phyloP scores from a whole-genome alignment of 2,113 vertebrate species.

The Cochlearius cochlearius region DNA sequence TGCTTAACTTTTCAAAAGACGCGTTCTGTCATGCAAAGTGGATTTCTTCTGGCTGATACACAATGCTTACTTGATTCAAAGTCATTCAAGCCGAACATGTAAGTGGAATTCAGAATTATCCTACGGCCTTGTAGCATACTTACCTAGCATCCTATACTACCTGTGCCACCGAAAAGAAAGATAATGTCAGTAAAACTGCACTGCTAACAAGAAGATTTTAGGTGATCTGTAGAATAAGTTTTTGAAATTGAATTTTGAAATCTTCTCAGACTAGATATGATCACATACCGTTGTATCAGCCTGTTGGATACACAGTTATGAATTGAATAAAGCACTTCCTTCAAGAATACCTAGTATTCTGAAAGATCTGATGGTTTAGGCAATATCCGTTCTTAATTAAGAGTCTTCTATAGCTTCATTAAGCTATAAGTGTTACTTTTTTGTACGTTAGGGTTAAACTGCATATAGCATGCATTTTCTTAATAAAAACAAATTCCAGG shows the following conservation, averaged over 20 bases:
- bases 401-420: background rate
- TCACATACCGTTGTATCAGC: background rate
- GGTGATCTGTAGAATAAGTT: background rate
- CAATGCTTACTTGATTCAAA: background rate
- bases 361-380: background rate
- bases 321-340: background rate
- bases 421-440: background rate
- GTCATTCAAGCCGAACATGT: background rate
- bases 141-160: background rate
- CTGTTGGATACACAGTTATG: background rate
- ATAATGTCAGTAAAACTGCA: background rate
- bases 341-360: background rate
- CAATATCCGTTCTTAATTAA: background rate
- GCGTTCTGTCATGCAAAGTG: background rate
- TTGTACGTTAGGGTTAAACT: background rate
- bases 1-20: background rate
- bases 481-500: background rate
- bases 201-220: background rate
- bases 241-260: background rate
- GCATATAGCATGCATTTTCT: background rate
- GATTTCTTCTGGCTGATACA: background rate
- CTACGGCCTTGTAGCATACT: background rate
- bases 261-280: background rate
- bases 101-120: background rate
- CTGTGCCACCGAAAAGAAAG: background rate